Evolutionary conservation across 2,888 invertebrate genomes (phyloP).

Genomic region (Tipula unca): DNA sequence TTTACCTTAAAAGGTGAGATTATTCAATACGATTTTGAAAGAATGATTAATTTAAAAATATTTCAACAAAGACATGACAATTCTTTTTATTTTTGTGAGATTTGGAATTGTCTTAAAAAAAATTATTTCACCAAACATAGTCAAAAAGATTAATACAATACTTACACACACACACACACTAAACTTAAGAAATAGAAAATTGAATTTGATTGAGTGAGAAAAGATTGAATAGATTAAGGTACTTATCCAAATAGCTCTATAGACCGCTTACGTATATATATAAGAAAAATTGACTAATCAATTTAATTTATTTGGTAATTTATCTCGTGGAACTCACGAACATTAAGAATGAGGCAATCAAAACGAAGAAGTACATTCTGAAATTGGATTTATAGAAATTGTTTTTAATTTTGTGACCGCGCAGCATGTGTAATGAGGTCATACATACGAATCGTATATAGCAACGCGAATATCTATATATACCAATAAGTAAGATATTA

Average conservation of each 20-base stretch:
- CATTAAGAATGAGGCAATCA: not conserved
- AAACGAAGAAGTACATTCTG: not conserved
- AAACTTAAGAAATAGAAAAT: not conserved
- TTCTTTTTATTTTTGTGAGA: not conserved
- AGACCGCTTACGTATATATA: not conserved
- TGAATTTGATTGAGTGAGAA: slow-evolving; percentile 8
- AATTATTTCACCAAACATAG: not conserved
- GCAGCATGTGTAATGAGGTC: not conserved
- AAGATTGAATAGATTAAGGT: slow-evolving; percentile 14
- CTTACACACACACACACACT: not conserved
- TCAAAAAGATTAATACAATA: not conserved
- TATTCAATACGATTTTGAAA: not conserved
- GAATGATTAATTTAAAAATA: not conserved
- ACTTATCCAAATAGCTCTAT: not conserved
- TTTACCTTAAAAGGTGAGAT: slow-evolving; percentile 14
- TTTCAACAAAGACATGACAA: slow-evolving; percentile 8
- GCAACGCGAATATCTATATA: not conserved
- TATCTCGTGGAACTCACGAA: not conserved
- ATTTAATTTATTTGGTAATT: not conserved
- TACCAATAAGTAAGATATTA: not conserved
- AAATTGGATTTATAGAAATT: not conserved
- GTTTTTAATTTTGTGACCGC: not conserved
- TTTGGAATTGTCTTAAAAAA: not conserved
- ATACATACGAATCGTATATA: not conserved
- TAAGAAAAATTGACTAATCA: not conserved